Evolutionary conservation across 1,140 invertebrate genomes (phyloP).

Genomic region (Euschistus heros): DNA sequence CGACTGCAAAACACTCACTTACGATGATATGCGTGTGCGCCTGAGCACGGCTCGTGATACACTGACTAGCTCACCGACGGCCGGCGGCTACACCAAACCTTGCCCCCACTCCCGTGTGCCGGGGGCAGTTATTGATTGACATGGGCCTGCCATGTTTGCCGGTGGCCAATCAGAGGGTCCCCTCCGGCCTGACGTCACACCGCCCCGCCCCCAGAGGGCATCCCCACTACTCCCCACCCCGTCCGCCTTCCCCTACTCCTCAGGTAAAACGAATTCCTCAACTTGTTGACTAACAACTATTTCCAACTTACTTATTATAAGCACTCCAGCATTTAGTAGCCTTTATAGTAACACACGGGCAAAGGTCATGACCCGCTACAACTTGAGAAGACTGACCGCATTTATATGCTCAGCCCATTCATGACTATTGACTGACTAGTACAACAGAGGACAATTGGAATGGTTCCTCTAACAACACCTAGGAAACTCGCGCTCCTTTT

Average conservation of each 20-base stretch:
- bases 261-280: slow-evolving; percentile 26
- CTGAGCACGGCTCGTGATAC: slow-evolving; percentile 11
- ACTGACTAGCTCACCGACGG: slow-evolving; percentile 17
- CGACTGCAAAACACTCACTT: slow-evolving; percentile 7
- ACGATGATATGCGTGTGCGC: not conserved
- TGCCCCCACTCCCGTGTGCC: slow-evolving; percentile 14
- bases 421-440: not conserved
- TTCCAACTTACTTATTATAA: slow-evolving; percentile 21
- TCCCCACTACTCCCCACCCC: slow-evolving; percentile 12
- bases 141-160: slow-evolving; percentile 30
- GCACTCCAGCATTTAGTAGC: slow-evolving; percentile 13
- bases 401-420: not conserved
- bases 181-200: slow-evolving; percentile 23
- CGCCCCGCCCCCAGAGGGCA: slow-evolving; percentile 16
- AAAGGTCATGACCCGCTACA: slow-evolving; percentile 1
- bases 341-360: slow-evolving; percentile 4
- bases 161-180: slow-evolving; percentile 25
- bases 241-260: slow-evolving; percentile 13
- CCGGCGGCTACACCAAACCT: slow-evolving; percentile 15
- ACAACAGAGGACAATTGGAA: not conserved
- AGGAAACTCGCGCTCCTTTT: too few relatives aligned
- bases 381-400: slow-evolving; percentile 3
- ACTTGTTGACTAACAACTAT: slow-evolving; percentile 30
- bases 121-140: slow-evolving; percentile 29
- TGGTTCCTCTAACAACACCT: too few relatives aligned